Conservation (phyloP, 1,140 invertebrate species). For the Cardiocondyla obscurior region DNA sequence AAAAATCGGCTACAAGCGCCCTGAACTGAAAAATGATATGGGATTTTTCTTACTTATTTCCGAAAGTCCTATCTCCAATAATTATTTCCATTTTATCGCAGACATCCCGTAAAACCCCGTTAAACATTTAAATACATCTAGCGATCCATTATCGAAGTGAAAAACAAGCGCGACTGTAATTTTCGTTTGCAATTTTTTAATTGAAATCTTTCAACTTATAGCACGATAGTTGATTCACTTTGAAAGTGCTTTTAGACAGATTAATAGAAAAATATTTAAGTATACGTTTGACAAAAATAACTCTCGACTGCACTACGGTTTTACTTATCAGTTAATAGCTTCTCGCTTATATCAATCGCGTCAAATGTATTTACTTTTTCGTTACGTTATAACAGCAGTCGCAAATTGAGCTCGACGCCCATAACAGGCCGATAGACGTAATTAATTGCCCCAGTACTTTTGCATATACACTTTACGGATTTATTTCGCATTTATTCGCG, state of each 20-base stretch:
- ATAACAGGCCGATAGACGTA: not conserved
- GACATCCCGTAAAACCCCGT: not conserved
- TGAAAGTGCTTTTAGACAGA: not conserved
- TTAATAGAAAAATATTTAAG: not conserved
- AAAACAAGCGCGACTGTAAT: not conserved
- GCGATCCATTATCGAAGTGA: not conserved
- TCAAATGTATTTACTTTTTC: not conserved
- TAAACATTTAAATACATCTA: not conserved
- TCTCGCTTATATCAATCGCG: not conserved
- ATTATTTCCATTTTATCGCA: not conserved
- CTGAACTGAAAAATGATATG: too few relatives aligned
- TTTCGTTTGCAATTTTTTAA: not conserved
- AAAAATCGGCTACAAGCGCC: too few relatives aligned
- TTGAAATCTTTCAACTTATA: not conserved
- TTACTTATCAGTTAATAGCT: not conserved
- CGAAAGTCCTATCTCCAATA: too few relatives aligned
- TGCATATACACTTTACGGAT: not conserved
- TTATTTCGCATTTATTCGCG: not conserved
- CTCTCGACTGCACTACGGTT: not conserved
- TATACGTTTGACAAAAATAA: not conserved
- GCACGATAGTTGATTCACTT: not conserved
- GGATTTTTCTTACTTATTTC: too few relatives aligned
- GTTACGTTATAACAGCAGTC: not conserved
- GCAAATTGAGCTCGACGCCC: not conserved
- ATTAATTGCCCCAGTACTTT: conserved; percentile 32